Conservation (phyloP, 2,888 invertebrate genomes). For the Argyresthia goedartella region DNA sequence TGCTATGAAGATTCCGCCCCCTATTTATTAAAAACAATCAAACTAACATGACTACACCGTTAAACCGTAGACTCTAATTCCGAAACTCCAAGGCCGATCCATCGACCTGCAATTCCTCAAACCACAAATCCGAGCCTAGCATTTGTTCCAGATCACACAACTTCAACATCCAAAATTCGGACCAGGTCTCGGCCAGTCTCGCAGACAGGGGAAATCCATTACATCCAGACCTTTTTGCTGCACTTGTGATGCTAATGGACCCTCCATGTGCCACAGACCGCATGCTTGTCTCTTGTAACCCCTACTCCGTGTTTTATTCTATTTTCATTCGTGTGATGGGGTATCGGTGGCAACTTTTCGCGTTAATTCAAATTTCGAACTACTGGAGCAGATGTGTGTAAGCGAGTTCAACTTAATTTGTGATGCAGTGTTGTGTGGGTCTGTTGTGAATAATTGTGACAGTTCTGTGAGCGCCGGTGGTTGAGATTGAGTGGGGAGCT, state of each 20-base stretch:
- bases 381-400: background rate
- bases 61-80: no score
- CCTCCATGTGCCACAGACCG: constrained; percentile 15
- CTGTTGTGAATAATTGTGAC: no score
- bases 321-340: background rate
- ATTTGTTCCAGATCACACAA: no score
- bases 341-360: background rate
- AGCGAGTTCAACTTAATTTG: background rate
- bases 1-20: no score
- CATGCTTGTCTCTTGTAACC: constrained; percentile 3
- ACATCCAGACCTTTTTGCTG: constrained; percentile 30
- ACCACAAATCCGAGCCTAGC: no score
- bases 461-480: no score
- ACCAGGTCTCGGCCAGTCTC: background rate
- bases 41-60: no score
- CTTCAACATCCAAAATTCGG: no score
- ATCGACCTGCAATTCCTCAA: no score
- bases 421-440: background rate
- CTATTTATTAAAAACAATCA: no score
- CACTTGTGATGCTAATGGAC: constrained; percentile 31
- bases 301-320: background rate
- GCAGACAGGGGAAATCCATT: constrained; percentile 39
- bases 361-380: background rate
- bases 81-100: no score
- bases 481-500: no score